These are phyloP conservation scores for Gadus macrocephalus DNA, from an alignment of 2,113 vertebrate genomes.

Conservation along the genomic window DNA sequence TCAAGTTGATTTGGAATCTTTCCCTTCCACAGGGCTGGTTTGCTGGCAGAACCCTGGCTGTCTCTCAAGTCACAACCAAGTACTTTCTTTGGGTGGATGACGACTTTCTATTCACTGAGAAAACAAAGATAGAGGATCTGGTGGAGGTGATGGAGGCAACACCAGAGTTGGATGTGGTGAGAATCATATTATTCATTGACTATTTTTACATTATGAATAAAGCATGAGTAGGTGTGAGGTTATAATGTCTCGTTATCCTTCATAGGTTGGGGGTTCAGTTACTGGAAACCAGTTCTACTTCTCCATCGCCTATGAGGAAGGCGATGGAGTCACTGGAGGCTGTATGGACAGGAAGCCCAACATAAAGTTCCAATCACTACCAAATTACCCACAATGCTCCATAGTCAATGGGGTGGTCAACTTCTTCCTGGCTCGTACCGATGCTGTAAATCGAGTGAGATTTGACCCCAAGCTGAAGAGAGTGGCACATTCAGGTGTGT, in stretches of 20 bases:
- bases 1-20: too few species aligned
- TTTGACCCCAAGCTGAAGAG: constrained; percentile 71
- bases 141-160: too few species aligned
- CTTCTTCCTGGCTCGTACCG: constrained; percentile 76
- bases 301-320: constrained; percentile 60
- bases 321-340: constrained; percentile 46
- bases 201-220: too few species aligned
- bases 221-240: too few species aligned
- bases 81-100: too few species aligned
- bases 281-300: constrained; percentile 62
- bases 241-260: neutral
- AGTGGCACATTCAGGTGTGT: constrained; percentile 69
- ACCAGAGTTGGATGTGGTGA: too few species aligned
- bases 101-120: too few species aligned
- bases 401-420: constrained; percentile 62
- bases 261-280: constrained; percentile 67
- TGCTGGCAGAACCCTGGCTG: too few species aligned
- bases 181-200: too few species aligned
- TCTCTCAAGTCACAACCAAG: too few species aligned
- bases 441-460: constrained; percentile 59
- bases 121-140: too few species aligned
- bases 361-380: constrained; percentile 43
- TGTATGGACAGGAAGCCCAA: constrained; percentile 52
- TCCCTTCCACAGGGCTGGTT: too few species aligned
- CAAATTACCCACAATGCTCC: constrained; percentile 61